Evolutionary conservation across 2,888 invertebrate genomes (phyloP).

Genomic region (Scaptomyza reducta): DNA sequence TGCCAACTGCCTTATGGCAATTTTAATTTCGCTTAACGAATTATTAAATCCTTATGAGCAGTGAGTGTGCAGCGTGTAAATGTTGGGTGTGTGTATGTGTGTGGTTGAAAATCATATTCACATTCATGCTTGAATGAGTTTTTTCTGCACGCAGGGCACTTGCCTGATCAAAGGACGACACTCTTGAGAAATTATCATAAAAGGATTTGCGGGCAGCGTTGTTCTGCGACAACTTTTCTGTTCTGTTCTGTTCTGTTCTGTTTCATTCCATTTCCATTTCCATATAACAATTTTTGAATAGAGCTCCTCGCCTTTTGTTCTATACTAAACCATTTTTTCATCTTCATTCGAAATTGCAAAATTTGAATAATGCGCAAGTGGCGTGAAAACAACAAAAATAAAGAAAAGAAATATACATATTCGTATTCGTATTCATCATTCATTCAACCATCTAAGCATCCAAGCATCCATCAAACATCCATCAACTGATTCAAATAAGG

Average conservation of each 20-base stretch:
- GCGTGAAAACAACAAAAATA: slow-evolving; percentile 60
- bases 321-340: slow-evolving; percentile 13
- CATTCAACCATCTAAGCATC: slow-evolving; percentile 24
- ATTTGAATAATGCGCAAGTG: slow-evolving; percentile 78
- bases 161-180: slow-evolving; percentile 83
- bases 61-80: slow-evolving; percentile 15
- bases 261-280: slow-evolving; percentile 12
- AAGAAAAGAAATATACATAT: slow-evolving; percentile 37
- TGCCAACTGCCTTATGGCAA: slow-evolving; percentile 60
- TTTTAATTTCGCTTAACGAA: slow-evolving; percentile 80
- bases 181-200: slow-evolving; percentile 84
- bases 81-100: slow-evolving; percentile 40
- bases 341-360: slow-evolving; percentile 64
- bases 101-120: slow-evolving; percentile 79
- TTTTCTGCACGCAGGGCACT: slow-evolving; percentile 75
- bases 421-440: slow-evolving; percentile 41
- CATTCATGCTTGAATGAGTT: slow-evolving; percentile 83
- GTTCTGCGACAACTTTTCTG: slow-evolving; percentile 11
- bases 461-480: slow-evolving; percentile 14
- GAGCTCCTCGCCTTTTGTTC: slow-evolving; percentile 68
- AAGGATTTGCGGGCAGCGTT: slow-evolving; percentile 77
- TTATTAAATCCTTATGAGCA: slow-evolving; percentile 74
- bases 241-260: not conserved
- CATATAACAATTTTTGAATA: slow-evolving; percentile 63
- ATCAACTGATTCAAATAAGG: slow-evolving; percentile 19